Conservation (phyloP, 2,113 vertebrate species). For the Proteles cristata region DNA sequence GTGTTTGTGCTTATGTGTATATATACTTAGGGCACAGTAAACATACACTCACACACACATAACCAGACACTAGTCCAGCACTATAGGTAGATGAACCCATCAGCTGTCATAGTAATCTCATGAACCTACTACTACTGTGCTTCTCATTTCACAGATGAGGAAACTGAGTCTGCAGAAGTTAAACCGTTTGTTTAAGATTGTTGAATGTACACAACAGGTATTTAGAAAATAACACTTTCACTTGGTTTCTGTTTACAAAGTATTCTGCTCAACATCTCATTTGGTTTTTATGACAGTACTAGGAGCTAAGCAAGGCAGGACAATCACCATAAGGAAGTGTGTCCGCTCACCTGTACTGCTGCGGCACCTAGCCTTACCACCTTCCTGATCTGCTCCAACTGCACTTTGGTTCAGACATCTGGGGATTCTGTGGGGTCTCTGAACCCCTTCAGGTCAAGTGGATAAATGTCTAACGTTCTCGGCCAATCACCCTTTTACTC, state of each 20-base stretch:
- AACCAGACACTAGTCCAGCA: neutral
- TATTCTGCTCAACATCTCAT: neutral
- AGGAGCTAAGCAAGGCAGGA: neutral
- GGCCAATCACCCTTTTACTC: neutral
- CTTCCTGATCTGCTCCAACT: neutral
- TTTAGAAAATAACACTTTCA: constrained; percentile 1
- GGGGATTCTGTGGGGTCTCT: neutral
- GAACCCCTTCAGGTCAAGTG: neutral
- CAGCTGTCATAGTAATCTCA: neutral
- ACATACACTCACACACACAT: neutral
- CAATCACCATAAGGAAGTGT: neutral
- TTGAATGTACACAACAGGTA: neutral
- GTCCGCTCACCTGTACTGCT: fast-evolving
- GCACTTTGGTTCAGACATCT: neutral
- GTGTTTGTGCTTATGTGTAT: neutral
- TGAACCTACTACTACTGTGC: neutral
- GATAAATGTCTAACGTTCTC: neutral
- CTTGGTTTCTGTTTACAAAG: neutral
- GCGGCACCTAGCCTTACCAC: neutral
- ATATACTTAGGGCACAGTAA: neutral
- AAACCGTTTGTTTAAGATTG: neutral
- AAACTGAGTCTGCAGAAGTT: neutral
- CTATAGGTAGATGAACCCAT: neutral
- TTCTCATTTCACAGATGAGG: neutral
- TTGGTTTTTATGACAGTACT: neutral